phyloP scores from a whole-genome alignment of 2,888 invertebrate species.

The Ectropis crepuscularia region DNA sequence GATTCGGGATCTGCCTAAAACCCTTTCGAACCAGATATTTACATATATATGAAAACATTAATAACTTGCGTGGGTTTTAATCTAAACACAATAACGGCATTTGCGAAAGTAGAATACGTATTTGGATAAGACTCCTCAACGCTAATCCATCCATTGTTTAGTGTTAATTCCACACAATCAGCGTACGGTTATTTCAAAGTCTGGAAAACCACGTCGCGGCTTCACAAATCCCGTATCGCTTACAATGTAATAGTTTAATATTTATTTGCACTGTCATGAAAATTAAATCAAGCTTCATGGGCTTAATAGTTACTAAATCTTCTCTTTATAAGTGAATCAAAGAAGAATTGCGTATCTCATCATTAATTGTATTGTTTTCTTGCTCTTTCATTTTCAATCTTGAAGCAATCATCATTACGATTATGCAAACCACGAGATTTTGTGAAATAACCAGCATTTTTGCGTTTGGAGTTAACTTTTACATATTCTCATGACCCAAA shows the following conservation, averaged over 20 bases:
- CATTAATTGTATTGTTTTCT: no score
- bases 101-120: slow-evolving; percentile 40
- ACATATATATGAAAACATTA: slow-evolving; percentile 70
- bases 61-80: slow-evolving; percentile 57
- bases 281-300: no score
- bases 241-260: neutral
- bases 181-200: slow-evolving; percentile 5
- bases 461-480: no score
- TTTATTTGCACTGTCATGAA: no score
- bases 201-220: slow-evolving; percentile 3
- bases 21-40: slow-evolving; percentile 63
- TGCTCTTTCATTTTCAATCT: no score
- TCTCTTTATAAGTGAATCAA: no score
- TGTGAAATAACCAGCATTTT: no score
- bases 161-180: slow-evolving; percentile 28
- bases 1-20: slow-evolving; percentile 58
- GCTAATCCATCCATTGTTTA: slow-evolving; percentile 46
- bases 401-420: no score
- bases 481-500: no score
- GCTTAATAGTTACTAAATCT: no score
- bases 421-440: no score
- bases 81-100: slow-evolving; percentile 46
- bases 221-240: slow-evolving; percentile 1
- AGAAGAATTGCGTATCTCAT: no score
- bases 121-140: slow-evolving; percentile 44